A percentile compares a stretch with the other conserved stretches of the same genome.
phyloP scores from a whole-genome alignment of 2,797 vertebrate genomes.

The Sebastes goodei region DNA sequence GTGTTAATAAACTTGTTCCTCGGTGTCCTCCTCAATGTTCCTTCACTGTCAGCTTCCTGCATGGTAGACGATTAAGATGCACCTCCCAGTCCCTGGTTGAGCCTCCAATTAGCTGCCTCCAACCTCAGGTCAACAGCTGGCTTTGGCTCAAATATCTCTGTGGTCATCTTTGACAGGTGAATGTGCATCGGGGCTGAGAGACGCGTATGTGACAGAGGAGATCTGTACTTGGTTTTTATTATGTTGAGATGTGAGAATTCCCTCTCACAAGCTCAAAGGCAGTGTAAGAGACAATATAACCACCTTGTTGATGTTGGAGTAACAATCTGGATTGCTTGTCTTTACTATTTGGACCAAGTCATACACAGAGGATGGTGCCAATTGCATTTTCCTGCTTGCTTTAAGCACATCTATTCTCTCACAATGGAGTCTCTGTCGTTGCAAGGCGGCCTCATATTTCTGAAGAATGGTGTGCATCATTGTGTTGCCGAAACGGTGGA shows the following conservation, averaged over 20 bases:
- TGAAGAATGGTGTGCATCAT: not conserved
- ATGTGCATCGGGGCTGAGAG: not conserved
- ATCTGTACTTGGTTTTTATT: not conserved
- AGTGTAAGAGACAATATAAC: not conserved
- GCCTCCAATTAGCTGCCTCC: not conserved
- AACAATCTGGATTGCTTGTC: not conserved
- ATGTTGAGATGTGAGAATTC: not conserved
- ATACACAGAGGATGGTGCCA: not conserved
- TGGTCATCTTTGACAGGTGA: not conserved
- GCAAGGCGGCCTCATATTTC: not conserved
- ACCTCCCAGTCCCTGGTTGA: not conserved
- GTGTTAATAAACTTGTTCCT: not conserved
- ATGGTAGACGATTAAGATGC: not conserved
- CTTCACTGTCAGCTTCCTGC: not conserved
- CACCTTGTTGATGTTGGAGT: not conserved
- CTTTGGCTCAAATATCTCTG: not conserved
- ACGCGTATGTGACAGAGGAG: not conserved
- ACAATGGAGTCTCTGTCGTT: not conserved
- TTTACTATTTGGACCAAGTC: conserved; percentile 8
- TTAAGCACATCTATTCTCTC: not conserved
- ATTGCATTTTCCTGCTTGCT: not conserved
- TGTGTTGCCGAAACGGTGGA: not conserved
- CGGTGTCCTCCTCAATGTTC: not conserved
- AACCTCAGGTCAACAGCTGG: not conserved
- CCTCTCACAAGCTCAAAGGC: not conserved